These are phyloP conservation scores for Parnassius apollo DNA, from an alignment of 2,888 invertebrate species.

Conservation along the genomic window DNA sequence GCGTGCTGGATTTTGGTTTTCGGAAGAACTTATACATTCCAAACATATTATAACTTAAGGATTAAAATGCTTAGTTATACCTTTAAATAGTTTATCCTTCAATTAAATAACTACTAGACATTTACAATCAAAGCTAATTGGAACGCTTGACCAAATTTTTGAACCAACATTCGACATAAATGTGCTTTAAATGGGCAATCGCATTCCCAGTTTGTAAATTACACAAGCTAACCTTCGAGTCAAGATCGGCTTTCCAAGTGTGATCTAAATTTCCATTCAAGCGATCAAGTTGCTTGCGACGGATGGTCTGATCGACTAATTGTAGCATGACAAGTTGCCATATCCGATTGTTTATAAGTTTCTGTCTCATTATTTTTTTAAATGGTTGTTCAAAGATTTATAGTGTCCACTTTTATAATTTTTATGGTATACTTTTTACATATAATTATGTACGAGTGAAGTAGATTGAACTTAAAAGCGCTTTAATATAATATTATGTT, in stretches of 20 bases:
- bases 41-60: no score
- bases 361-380: conserved; percentile 42
- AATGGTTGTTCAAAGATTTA: conserved; percentile 3
- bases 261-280: conserved; percentile 44
- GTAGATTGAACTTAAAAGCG: no score
- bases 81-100: neutral
- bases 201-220: conserved; percentile 30
- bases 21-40: no score
- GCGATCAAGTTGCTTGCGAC: conserved; percentile 34
- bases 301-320: conserved; percentile 38
- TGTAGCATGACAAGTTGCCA: conserved; percentile 41
- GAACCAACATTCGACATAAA: conserved; percentile 13
- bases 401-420: conserved; percentile 3
- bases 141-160: conserved; percentile 15
- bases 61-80: no score
- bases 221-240: conserved; percentile 41
- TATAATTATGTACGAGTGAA: no score
- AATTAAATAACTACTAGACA: conserved; percentile 8
- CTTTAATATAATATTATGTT: no score
- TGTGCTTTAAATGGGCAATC: conserved; percentile 26
- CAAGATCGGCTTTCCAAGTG: conserved; percentile 39
- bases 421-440: neutral
- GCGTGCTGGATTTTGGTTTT: no score
- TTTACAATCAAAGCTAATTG: conserved; percentile 13
- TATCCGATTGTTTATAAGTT: conserved; percentile 43